Percentiles rank a stretch among this genome's conserved stretches.
phyloP scores from a whole-genome alignment of 2,113 vertebrate genomes.

The Paratilapia polleni region DNA sequence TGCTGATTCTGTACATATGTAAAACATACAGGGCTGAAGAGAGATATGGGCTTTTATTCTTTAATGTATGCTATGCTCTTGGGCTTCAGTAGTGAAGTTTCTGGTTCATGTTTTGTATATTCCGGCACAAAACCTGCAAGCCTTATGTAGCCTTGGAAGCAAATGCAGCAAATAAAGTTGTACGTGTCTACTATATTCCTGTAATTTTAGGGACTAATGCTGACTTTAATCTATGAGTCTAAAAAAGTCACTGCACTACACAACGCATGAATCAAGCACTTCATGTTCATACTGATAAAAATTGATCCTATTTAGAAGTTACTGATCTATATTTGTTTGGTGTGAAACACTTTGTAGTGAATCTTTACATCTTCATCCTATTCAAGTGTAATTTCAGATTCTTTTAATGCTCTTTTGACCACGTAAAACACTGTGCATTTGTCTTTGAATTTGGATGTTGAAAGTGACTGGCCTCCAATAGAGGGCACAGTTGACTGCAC shows the following conservation, averaged over 20 bases:
- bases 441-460: conserved; percentile 53
- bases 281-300: conserved; percentile 44
- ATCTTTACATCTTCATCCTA: conserved; percentile 11
- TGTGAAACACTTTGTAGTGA: background rate
- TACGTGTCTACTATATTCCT: conserved; percentile 7
- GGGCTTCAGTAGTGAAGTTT: conserved; percentile 73
- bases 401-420: conserved; percentile 13
- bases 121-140: conserved; percentile 19
- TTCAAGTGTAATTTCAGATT: conserved; percentile 6
- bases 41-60: conserved; percentile 53
- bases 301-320: conserved; percentile 11
- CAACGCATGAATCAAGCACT: conserved; percentile 14
- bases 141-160: conserved; percentile 15
- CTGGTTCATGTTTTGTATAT: conserved; percentile 68
- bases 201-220: conserved; percentile 35
- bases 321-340: conserved; percentile 38
- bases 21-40: conserved; percentile 48
- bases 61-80: conserved; percentile 68
- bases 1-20: conserved; percentile 67
- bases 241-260: conserved; percentile 1
- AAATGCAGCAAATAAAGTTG: conserved; percentile 26
- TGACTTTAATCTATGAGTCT: conserved; percentile 29
- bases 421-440: background rate
- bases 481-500: conserved; percentile 75
- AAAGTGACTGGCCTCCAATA: conserved; percentile 71